Evolutionary conservation across 1,140 invertebrate genomes (phyloP).

Genomic region (Helicoverpa armigera): DNA sequence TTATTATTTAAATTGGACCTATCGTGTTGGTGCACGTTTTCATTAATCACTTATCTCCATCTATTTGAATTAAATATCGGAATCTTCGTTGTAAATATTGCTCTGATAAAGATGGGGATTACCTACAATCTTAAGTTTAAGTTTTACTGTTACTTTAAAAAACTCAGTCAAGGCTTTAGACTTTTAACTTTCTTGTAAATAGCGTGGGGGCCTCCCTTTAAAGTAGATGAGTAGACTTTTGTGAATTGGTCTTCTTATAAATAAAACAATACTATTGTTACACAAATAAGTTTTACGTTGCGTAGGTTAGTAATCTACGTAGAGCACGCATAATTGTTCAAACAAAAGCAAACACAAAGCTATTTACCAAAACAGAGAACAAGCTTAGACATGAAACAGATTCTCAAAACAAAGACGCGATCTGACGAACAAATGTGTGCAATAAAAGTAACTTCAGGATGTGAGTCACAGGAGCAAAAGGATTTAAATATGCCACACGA

Average conservation of each 20-base stretch:
- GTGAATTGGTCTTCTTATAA: no score
- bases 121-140: no score
- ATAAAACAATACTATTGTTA: no score
- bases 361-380: not conserved
- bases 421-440: slow-evolving; percentile 14
- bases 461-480: slow-evolving; percentile 6
- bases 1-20: slow-evolving; percentile 3
- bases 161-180: no score
- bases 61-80: not conserved
- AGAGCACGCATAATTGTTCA: no score
- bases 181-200: no score
- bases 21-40: not conserved
- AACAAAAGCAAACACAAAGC: not conserved
- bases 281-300: no score
- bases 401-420: slow-evolving; percentile 2
- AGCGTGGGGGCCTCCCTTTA: no score
- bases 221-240: no score
- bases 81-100: not conserved
- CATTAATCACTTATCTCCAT: not conserved
- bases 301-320: no score
- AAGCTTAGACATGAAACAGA: not conserved
- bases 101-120: not conserved
- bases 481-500: slow-evolving; percentile 9
- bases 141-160: no score
- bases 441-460: slow-evolving; percentile 18